Evolutionary conservation across 2,113 vertebrate genomes (phyloP), one percentile per base, ranked within the genome.

Genomic region (Chloebia gouldiae): DNA sequence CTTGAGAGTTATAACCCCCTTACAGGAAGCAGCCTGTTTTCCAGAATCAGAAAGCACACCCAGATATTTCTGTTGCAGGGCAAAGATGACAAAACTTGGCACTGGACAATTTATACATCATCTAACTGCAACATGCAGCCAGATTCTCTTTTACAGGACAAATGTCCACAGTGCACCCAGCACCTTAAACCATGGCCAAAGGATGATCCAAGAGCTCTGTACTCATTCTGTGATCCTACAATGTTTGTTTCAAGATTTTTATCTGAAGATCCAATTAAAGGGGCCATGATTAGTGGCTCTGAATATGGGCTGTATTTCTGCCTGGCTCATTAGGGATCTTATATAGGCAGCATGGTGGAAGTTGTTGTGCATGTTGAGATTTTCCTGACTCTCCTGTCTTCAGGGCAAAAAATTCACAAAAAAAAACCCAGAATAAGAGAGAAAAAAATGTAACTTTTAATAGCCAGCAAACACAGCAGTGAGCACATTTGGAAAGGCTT

Each of bases 21-120:
- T 88, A 81, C 35, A 93, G 90, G 88, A 96, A 94, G 51, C 39
- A 88, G 54, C 13, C 30, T 17, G 6, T 60, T 90, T 80, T 91
- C 54, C 64, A 70, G 64, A 39, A 60, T 35, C 40, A 92, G 56
- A 71, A 85, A 92, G 72, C 64, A 85, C 19, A 47, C 50, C 3
- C 54, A 53, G 25, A 61, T 27, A 40, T 73, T 30, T 49, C 63
- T 64, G 44, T 33, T 63, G n/a, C 42, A 81, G 22, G 50, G 57
- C 79, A 28, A 87, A 73, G 39, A 77, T 27, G 14, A 16, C 35
- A 83, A 72, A 88, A 83, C 28, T 65, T 80, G 73, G 28, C 78
- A 57, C 33, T 40, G 25, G n/a, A 37, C 15, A 35, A 39, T 49
- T 63, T 72, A 51, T 64, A 19, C 33, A 31, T 81, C 13, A 20